A percentile compares a stretch with the other conserved stretches of the same genome.
These are phyloP conservation scores for Notodonta ziczac DNA, from an alignment of 2,888 invertebrate species.

Conservation along the genomic window DNA sequence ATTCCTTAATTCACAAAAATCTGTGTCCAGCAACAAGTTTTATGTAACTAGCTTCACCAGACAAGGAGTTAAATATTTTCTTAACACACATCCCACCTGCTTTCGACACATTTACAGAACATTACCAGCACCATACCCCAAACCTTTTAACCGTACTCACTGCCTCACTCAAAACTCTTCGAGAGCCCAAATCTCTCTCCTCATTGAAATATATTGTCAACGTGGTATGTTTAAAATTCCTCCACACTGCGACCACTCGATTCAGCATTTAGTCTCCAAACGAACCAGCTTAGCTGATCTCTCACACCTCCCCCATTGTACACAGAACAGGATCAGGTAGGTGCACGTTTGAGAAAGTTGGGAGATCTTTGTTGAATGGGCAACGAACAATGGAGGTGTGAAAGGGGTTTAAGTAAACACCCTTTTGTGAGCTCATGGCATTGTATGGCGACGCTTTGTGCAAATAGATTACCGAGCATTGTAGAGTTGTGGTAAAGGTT, in stretches of 20 bases:
- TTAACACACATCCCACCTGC: background rate
- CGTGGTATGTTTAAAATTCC: conserved; percentile 67
- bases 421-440: conserved; percentile 75
- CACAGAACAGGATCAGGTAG: conserved; percentile 22
- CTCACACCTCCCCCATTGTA: conserved; percentile 32
- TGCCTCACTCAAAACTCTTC: conserved; percentile 9
- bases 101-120: conserved; percentile 7
- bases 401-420: conserved; percentile 83
- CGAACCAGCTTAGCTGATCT: conserved; percentile 46
- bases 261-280: conserved; percentile 63
- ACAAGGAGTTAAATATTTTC: background rate
- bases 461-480: conserved; percentile 79
- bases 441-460: conserved; percentile 71
- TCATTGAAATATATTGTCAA: conserved; percentile 50
- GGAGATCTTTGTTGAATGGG: conserved; percentile 54
- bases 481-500: conserved; percentile 55
- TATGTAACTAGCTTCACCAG: background rate
- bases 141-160: conserved; percentile 5
- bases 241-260: conserved; percentile 62
- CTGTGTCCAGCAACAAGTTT: too few species aligned
- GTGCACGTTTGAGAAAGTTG: conserved; percentile 37
- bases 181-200: conserved; percentile 18
- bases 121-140: conserved; percentile 4
- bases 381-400: conserved; percentile 76
- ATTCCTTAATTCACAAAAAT: too few species aligned